Percentiles rank a stretch among this genome's conserved stretches.
These are phyloP conservation scores for Nudaria mundana DNA, from an alignment of 2,888 invertebrate genomes.

Conservation along the genomic window DNA sequence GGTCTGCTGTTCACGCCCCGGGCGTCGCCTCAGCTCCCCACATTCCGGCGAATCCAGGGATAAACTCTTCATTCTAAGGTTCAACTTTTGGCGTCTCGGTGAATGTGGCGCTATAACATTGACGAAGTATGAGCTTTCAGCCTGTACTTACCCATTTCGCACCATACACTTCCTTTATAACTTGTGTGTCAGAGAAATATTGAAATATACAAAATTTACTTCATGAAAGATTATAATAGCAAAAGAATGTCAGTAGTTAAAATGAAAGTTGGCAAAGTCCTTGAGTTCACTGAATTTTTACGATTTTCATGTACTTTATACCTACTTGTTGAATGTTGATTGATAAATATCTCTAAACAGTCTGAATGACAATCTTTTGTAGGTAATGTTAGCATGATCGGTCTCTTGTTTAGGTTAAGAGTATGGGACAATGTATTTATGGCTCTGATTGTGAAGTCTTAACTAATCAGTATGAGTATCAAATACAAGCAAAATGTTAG, in stretches of 20 bases:
- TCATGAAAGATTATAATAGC: conserved; percentile 8
- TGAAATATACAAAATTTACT: conserved; percentile 10
- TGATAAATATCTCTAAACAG: conserved; percentile 14
- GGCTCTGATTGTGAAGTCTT: conserved; percentile 16
- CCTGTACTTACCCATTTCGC: conserved; percentile 38
- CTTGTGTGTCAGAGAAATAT: conserved; percentile 11
- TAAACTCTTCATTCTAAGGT: conserved; percentile 98
- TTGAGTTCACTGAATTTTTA: conserved; percentile 15
- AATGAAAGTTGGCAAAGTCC: conserved; percentile 24
- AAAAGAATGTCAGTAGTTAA: conserved; percentile 23
- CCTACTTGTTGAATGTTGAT: conserved; percentile 11
- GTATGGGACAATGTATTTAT: background rate
- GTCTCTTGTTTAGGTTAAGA: background rate
- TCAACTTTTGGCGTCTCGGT: conserved; percentile 96
- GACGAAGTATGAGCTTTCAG: conserved; percentile 58
- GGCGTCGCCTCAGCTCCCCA: conserved; percentile 89
- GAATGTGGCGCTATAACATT: conserved; percentile 94
- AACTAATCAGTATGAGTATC: conserved; percentile 22
- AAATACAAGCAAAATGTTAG: conserved; percentile 45
- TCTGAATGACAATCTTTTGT: conserved; percentile 21
- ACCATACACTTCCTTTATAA: conserved; percentile 23
- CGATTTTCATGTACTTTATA: no score
- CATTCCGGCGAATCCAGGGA: conserved; percentile 98
- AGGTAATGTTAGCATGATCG: no score
- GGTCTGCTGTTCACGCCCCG: conserved; percentile 62